Conservation (phyloP, 2,797 vertebrate genomes). For the Chiloscyllium punctatum region DNA sequence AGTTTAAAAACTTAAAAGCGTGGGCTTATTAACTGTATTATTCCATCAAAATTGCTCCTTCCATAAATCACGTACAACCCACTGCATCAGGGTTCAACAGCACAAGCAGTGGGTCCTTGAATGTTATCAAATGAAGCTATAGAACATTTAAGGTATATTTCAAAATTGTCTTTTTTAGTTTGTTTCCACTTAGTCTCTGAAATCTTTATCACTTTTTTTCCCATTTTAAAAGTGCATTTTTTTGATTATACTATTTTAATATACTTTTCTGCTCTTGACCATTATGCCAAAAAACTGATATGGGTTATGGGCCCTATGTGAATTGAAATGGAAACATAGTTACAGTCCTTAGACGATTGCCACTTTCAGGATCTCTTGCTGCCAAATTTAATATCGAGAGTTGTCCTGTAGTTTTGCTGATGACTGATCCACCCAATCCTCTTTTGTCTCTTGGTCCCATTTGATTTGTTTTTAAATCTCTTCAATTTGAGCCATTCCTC, state of each 20-base stretch:
- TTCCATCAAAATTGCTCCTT: background rate
- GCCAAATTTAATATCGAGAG: background rate
- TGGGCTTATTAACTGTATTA: background rate
- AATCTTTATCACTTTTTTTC: background rate
- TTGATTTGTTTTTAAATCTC: no score
- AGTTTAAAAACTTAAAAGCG: background rate
- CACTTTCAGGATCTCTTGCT: background rate
- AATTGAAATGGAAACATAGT: background rate
- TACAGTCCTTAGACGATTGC: background rate
- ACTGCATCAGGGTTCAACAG: background rate
- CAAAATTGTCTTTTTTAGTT: background rate
- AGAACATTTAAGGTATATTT: background rate
- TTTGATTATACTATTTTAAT: background rate
- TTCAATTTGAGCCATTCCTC: no score
- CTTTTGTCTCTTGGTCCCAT: no score
- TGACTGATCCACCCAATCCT: no score
- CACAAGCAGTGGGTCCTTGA: background rate
- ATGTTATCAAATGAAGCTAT: background rate
- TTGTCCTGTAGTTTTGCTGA: no score
- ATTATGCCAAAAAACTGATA: no score
- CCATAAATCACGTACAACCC: background rate
- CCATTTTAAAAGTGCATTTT: background rate
- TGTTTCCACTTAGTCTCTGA: background rate
- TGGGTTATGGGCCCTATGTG: background rate
- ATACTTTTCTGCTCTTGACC: background rate